Conservation (phyloP, 2,113 vertebrate genomes). For the Chiloscyllium plagiosum region DNA sequence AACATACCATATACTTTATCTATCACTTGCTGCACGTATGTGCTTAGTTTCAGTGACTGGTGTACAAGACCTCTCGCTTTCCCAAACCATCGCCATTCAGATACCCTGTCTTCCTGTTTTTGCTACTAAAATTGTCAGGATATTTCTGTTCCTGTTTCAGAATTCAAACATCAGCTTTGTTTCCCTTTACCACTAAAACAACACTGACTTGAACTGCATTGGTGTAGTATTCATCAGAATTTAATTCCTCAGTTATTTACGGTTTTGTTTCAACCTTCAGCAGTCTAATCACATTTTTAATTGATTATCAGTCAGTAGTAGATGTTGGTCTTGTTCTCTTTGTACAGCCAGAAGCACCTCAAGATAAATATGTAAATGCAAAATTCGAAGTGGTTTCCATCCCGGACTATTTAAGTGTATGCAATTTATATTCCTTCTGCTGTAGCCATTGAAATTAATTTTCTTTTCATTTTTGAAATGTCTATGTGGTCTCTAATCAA, state of each 20-base stretch:
- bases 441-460: neutral
- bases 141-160: neutral
- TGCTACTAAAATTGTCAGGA: neutral
- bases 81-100: too few relatives aligned
- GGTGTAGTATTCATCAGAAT: neutral
- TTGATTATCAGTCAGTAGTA: neutral
- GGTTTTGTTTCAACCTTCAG: neutral
- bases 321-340: neutral
- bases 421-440: neutral
- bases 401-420: neutral
- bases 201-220: neutral
- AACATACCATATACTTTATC: too few relatives aligned
- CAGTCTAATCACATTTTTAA: neutral
- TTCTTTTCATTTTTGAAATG: neutral
- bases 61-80: too few relatives aligned
- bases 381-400: neutral
- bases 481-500: neutral
- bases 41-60: too few relatives aligned
- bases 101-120: too few relatives aligned
- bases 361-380: neutral
- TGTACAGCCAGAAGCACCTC: neutral
- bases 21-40: too few relatives aligned
- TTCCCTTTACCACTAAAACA: neutral
- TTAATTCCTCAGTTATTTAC: neutral
- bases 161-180: neutral